Evolutionary conservation across 1,140 invertebrate species (phyloP).

Genomic region (Polypedilum pembai): DNA sequence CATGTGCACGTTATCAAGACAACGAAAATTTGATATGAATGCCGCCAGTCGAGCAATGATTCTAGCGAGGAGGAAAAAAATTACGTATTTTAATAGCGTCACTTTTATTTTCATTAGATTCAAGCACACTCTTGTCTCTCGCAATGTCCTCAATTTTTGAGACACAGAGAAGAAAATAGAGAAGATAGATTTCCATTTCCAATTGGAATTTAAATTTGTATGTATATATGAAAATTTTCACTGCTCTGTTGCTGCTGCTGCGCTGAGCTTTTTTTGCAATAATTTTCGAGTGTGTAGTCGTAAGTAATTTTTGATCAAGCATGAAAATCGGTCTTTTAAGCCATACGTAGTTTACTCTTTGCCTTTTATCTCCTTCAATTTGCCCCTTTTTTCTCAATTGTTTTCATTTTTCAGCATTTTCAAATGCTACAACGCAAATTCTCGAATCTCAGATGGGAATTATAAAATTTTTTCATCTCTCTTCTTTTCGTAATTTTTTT

Average conservation of each 20-base stretch:
- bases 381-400: no score
- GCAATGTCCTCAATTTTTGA: background rate
- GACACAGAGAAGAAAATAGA: background rate
- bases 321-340: background rate
- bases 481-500: background rate
- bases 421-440: conserved; percentile 28
- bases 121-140: background rate
- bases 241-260: background rate
- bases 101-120: background rate
- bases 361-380: no score
- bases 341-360: no score
- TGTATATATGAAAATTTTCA: background rate
- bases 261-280: background rate
- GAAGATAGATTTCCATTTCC: conserved; percentile 20
- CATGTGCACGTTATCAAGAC: conserved; percentile 11
- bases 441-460: conserved; percentile 25
- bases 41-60: background rate
- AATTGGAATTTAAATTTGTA: conserved; percentile 13
- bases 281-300: background rate
- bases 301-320: background rate
- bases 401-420: background rate
- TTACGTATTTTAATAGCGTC: conserved; percentile 18
- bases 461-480: background rate
- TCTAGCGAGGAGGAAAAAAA: background rate
- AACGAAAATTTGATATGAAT: conserved; percentile 11